Evolutionary conservation across 1,140 invertebrate species (phyloP).

Genomic region (Drosophila saltans): DNA sequence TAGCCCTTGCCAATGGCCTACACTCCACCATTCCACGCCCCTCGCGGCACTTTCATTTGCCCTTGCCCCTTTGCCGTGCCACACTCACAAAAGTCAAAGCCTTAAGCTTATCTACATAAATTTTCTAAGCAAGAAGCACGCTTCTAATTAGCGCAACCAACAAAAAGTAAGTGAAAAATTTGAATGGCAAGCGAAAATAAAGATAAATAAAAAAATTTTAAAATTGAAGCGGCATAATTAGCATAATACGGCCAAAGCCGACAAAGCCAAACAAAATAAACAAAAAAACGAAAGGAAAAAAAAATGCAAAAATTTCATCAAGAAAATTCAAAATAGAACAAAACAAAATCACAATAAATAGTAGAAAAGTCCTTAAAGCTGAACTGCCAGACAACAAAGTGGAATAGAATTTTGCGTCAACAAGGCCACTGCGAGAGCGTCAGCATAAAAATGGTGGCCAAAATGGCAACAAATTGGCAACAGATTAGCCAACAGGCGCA

Average conservation of each 20-base stretch:
- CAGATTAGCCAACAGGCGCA: constrained; percentile 56
- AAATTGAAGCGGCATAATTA: constrained; percentile 47
- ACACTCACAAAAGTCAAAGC: constrained; percentile 15
- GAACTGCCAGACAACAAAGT: not conserved
- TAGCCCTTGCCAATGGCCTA: not conserved
- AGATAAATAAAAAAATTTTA: constrained; percentile 33
- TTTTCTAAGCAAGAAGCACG: constrained; percentile 51
- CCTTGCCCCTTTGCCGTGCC: not conserved
- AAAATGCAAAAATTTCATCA: constrained; percentile 25
- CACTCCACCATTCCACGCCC: not conserved
- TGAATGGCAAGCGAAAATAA: constrained; percentile 25
- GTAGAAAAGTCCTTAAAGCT: constrained; percentile 21
- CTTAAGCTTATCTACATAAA: constrained; percentile 67
- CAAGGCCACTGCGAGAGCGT: constrained; percentile 34
- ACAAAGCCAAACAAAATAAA: constrained; percentile 31
- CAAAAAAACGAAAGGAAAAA: constrained; percentile 35
- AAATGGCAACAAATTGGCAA: constrained; percentile 67
- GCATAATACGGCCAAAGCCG: constrained; percentile 51
- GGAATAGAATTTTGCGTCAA: constrained; percentile 23
- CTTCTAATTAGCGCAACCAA: constrained; percentile 70
- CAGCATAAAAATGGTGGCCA: constrained; percentile 27
- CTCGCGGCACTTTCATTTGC: not conserved
- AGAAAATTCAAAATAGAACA: constrained; percentile 7
- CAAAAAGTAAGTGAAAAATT: constrained; percentile 45
- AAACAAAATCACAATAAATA: not conserved